Evolutionary conservation across 30 jellyfish, hydroid and myxozoan species (phyloP), one percentile per base, ranked within the genome.

Genomic region (Rhopilema esculentum): DNA sequence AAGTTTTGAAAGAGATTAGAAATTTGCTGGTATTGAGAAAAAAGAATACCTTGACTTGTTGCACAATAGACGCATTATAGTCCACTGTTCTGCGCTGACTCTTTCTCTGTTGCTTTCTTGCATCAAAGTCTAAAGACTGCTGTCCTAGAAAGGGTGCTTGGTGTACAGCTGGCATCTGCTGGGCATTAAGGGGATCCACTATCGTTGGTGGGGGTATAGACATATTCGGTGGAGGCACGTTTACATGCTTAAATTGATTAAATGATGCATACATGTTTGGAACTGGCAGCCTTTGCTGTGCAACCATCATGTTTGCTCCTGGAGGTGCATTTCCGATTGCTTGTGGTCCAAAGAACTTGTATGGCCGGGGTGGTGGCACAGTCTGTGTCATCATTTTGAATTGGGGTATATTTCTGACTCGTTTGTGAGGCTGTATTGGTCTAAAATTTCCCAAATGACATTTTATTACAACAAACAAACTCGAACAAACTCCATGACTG

Each of bases 41-140:
- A n/a, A n/a, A n/a, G n/a, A n/a, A n/a, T n/a, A 93, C 98, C 88
- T 93, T 93, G 18, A 93, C 72, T 27, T 75, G 92, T 22, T 93
- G 92, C 21, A 93, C 78, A 31, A 92, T 49, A 17, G 98, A 93
- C 64, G 98, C 92, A 75, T 87, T 87, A 66, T 93, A 93, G 77
- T 93, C 98, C 32, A 93, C 98, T 0, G 98, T 93, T 50, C 98
- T 76, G 16, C 98, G 84, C 75, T 86, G 78, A 29, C 91, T 61
- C 63, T 78, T 65, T 30, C 94, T 75, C 31, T 84, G 92, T 49
- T 72, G 87, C 63, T 85, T 73, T 63, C 87, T 84, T 33, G 86
- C 87, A 27, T 84, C 92, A 28, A 50, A 27, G 25, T 84, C 92
- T 8, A 72, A 24, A 27, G 69, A 4, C 49, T 48, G 33, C n/a